Evolutionary conservation across 1,140 invertebrate species (phyloP), one percentile per base, ranked within the genome.

Genomic region (Asbolus verrucosus): DNA sequence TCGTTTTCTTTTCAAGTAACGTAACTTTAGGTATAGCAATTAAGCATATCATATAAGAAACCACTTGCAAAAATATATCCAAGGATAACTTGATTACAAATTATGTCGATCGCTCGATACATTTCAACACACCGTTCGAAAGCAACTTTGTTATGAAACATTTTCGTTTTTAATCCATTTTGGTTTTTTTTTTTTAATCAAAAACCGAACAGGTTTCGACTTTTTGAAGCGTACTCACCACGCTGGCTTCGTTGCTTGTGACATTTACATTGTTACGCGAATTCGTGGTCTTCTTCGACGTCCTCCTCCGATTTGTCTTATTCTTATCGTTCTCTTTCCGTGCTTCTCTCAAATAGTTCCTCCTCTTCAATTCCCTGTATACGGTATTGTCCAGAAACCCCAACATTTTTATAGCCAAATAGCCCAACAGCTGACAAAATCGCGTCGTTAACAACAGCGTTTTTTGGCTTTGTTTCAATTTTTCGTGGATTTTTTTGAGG

Each of bases 301-400:
- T 27, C 9, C 2, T 65, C 11, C n/a, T 30, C 6, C 16, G 50
- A 4, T 59, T 66, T 8, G 31, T 62, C 4, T 6, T 9, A 5
- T 71, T 71, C 21, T 54, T 54, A 43, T 75, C 46, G 14, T 38
- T 36, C 67, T 33, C 59, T 71, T 72, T 3, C 66, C n/a, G 46
- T 19, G 71, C 70, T 16, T 73, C 65, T 21, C 62, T 70, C 2
- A 76, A 68, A 63, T 74, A 69, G 33, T 76, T 69, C 6, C 78
- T 65, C 21, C 80, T 59, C 63, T 80, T 81, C 63, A 80, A 33
- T 68, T 81, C 80, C 15, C 73, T 77, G 46, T 80, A 80, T 13
- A 80, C 71, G 0, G 71, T 73, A n/a, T 76, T 75, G 54, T 81
- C 80, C 36, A 81, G 43, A 67, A 71, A 79, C 30, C 71, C 62